Base-by-base conservation (phyloP, 2,797 vertebrate species). In the Ataeniobius toweri region DNA sequence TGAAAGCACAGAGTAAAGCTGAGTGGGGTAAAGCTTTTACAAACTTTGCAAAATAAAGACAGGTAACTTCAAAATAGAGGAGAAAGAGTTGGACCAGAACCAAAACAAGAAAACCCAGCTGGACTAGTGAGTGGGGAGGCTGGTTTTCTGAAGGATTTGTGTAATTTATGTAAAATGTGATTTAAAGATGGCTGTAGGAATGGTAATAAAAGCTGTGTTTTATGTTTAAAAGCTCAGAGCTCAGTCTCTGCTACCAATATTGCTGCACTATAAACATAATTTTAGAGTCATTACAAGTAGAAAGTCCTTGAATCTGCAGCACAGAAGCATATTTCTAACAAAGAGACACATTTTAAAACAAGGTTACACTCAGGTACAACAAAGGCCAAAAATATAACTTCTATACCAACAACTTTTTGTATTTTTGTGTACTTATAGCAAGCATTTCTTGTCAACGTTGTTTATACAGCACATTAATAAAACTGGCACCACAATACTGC, bases 91-190 rank as follows among this genome's bases (percentile, higher is more conserved):
- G 31, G 14, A 65, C 18, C 36, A 41, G 36, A 24, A 41, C 24
- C 1, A 1, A 12, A 20, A 58, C 20, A 61, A 65, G 39, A 5
- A 16, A 46, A 24, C 39, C 46, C 2, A 69, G 41, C 63, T 67
- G 36, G 36, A 41, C 63, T 6, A 14, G 20, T 65, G 51, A 77
- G 79, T 71, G 12, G 2, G 1, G 67, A 0, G 71, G 44, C 59
- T 2, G 41, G 9, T 12, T 70, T 56, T 56, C 71, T 31, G 74
- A 71, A 74, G 80, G 56, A 70, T 76, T 72, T 65, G 55, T 75
- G 81, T 24, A 77, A 80, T 83, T 87, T 76, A 65, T 73, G 79
- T 81, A 67, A 44, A 63, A 80, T 26, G 31, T 5, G 28, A 8
- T 2, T 58, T 69, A 18, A 56, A 73, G 67, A 73, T 9, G 1